Base-by-base conservation (phyloP, 2,113 vertebrate genomes). In the Tursiops truncatus region DNA sequence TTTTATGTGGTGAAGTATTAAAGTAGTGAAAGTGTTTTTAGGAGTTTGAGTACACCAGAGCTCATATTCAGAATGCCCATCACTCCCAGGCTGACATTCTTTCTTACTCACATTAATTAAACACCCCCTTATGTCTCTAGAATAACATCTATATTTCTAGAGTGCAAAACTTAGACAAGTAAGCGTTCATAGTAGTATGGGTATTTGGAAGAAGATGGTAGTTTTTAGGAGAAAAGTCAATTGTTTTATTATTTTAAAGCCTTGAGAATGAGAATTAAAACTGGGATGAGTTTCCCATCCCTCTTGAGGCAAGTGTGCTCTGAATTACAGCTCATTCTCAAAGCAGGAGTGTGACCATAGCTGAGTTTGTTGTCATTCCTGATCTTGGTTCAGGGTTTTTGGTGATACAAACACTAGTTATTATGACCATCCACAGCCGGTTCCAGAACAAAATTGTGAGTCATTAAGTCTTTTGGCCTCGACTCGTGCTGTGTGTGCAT, bases 51-150 rank as follows among this genome's bases (percentile, higher is more conserved):
- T 50, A 33, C 17, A 83, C 25, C 21, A 41, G 73, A 60, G 21
- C 41, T 97, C 47, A 85, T 82, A 82, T 56, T 65, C 76, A 95
- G 73, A 94, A 96, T 81, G 91, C 17, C 86, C 56, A 73, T 31
- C 17, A 26, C 31, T 86, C 26, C 89, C 10, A 74, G 50, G 38
- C 10, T 68, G 56, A 63, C 74, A 11, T 77, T 80, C 11, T 70
- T 76, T 90, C 50, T 89, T 91, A 31, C 28, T 41, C 11, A 47
- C 8, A 9, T 73, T 23, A 50, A 41, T 70, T 70, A 67, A 86
- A 79, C 4, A 56, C 20, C 10, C 2, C 8, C 38, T 60, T 50
- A 41, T 6, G 3, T 81, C 60, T 87, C 38, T 80, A 15, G 23
- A 87, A 89, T n/a, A 82, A 21, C 13, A 63, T 20, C 7, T 84